A percentile compares a stretch with the other conserved stretches of the same genome.
phyloP scores from a whole-genome alignment of 2,113 vertebrate genomes.

The Beaufortia kweichowensis region DNA sequence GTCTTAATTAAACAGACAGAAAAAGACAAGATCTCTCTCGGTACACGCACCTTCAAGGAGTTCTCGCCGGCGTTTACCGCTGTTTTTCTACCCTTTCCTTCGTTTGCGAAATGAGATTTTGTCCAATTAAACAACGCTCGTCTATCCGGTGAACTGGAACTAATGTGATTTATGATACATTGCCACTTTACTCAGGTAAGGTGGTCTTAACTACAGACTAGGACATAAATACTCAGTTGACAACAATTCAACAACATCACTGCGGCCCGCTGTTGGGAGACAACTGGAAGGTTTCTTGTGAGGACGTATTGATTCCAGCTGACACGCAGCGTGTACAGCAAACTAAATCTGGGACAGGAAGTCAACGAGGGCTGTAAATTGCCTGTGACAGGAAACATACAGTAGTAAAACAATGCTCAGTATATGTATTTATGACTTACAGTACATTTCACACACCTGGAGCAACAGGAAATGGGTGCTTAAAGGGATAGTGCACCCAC shows the following conservation, averaged over 20 bases:
- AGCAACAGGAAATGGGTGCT: neutral
- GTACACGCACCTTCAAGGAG: slow-evolving; percentile 40
- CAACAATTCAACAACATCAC: neutral
- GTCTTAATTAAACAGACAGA: slow-evolving; percentile 57
- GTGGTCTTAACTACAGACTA: slow-evolving; percentile 17
- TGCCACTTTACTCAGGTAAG: slow-evolving; percentile 14
- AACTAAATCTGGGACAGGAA: slow-evolving; percentile 7
- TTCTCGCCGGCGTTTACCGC: neutral
- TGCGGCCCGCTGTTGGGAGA: neutral
- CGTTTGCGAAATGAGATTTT: slow-evolving; percentile 55
- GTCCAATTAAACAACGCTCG: slow-evolving; percentile 54
- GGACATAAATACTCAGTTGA: slow-evolving; percentile 32
- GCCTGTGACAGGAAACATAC: slow-evolving; percentile 17
- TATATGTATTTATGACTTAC: neutral
- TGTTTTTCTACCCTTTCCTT: neutral
- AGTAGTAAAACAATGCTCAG: slow-evolving; percentile 8
- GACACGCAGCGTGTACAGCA: neutral
- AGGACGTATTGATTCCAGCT: slow-evolving; percentile 3
- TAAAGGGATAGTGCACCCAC: no score
- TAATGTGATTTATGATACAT: slow-evolving; percentile 58
- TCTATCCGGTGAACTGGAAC: slow-evolving; percentile 49
- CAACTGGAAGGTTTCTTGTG: neutral
- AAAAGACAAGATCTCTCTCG: slow-evolving; percentile 39
- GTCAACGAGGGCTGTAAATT: slow-evolving; percentile 13
- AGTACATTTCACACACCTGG: neutral